Percentiles rank a stretch among this genome's conserved stretches.
These are phyloP conservation scores for Silurus aristotelis DNA, from an alignment of 2,797 vertebrate genomes.

Conservation along the genomic window DNA sequence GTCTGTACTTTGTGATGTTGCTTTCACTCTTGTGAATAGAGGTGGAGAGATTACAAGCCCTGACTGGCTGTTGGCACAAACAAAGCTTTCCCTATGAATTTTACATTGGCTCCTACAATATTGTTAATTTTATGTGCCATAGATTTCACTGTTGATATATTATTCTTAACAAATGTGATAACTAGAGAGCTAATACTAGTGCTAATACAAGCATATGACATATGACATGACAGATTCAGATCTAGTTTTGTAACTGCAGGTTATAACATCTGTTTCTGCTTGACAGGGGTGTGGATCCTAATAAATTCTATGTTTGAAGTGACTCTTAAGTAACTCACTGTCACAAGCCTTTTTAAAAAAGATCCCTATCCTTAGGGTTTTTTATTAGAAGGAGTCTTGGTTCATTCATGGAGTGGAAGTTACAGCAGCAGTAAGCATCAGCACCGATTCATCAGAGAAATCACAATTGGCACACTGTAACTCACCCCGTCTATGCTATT, in stretches of 20 bases:
- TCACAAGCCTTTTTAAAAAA: background rate
- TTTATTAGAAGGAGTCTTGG: background rate
- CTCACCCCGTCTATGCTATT: constrained; percentile 62
- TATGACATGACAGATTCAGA: constrained; percentile 2
- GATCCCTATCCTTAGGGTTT: background rate
- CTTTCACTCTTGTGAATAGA: constrained; percentile 21
- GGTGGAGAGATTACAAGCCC: constrained; percentile 40
- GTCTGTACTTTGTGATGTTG: constrained; percentile 26
- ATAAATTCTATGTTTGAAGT: constrained; percentile 56
- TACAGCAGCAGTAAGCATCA: constrained; percentile 51
- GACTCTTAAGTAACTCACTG: constrained; percentile 32
- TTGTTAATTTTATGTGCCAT: background rate
- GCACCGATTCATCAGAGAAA: constrained; percentile 54
- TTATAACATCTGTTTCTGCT: constrained; percentile 68
- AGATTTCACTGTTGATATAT: background rate
- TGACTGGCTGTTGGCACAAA: constrained; percentile 33
- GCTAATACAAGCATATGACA: background rate
- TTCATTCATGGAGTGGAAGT: constrained; percentile 3
- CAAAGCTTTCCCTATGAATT: background rate
- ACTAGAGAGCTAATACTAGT: background rate
- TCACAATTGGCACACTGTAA: constrained; percentile 51
- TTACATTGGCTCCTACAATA: background rate
- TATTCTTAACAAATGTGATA: background rate
- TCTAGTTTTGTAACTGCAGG: constrained; percentile 63
- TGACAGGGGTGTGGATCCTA: constrained; percentile 50